Evolutionary conservation across 2,797 vertebrate genomes (phyloP), one percentile per base, ranked within the genome.

Genomic region (Scarus forsteni): DNA sequence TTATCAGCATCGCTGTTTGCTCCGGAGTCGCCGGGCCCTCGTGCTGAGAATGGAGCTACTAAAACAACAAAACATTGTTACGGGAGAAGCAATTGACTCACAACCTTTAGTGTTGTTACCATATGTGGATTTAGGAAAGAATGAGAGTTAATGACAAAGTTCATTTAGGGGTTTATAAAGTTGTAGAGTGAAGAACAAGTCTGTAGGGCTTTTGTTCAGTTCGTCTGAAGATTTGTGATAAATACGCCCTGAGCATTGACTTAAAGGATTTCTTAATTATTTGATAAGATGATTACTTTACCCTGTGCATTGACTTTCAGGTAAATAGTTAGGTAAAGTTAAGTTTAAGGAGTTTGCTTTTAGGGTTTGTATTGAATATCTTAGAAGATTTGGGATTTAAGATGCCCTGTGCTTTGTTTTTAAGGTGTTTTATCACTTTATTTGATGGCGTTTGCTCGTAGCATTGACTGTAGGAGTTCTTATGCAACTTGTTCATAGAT

Each of bases 1-100:
- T 94, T 92, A 92, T 90, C 86, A 58, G 79, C 86, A 55, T 79
- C 66, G 11, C 75, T 77, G 85, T 92, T 89, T 86, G 73, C 82
- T 88, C 77, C 76, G 86, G 56, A 75, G 80, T 81, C 82, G 80
- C 60, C 34, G 52, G 80, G 82, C 73, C 84, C 80, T 84, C 68
- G 73, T 72, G 88, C 81, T 77, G 76, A 87, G 83, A 88, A 83
- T 76, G 83, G 80, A 64, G 65, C 70, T 73, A 53, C 80, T 77
- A 75, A 86, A 81, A 86, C 70, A 84, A 88, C 88, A 86, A 81
- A 82, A 84, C 85, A 85, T 71, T 85, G 85, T 85, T 82, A 82
- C 7, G 62, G 75, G 84, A 82, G 77, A 80, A 77, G 78, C 87
- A 85, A 91, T 89, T 92, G 87, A 91, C 91, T 89, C 76, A 8